phyloP scores from a whole-genome alignment of 1,140 invertebrate genomes.

The Gyrodactylus bullatarudis region DNA sequence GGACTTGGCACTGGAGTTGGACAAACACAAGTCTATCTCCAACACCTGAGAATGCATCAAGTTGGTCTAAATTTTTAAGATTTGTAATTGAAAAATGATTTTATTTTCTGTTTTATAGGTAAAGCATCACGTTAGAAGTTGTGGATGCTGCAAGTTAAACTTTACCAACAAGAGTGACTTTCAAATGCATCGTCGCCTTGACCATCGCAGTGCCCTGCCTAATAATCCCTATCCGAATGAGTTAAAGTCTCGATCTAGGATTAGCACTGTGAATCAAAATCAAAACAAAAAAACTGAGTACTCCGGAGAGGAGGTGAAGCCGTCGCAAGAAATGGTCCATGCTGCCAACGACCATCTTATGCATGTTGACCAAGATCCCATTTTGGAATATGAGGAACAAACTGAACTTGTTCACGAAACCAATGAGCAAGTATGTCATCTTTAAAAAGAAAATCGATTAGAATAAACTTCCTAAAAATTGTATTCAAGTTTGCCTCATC shows the following conservation, averaged over 20 bases:
- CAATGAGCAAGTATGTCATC: too few species aligned
- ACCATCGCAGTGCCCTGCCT: not conserved
- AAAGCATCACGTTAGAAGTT: not conserved
- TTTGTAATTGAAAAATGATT: not conserved
- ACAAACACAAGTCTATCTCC: not conserved
- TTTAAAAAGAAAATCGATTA: too few species aligned
- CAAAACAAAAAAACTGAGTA: not conserved
- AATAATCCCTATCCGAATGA: constrained; percentile 3
- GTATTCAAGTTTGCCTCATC: too few species aligned
- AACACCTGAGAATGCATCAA: not conserved
- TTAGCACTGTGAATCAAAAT: not conserved
- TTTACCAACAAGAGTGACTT: constrained; percentile 4
- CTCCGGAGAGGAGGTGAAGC: not conserved
- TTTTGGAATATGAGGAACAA: too few species aligned
- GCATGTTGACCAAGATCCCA: too few species aligned
- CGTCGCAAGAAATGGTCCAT: too few species aligned
- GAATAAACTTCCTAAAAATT: too few species aligned
- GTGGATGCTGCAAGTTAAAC: not conserved
- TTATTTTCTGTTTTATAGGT: too few species aligned
- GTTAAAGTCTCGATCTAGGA: not conserved
- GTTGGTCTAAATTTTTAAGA: too few species aligned
- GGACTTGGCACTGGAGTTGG: not conserved
- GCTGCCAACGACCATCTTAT: too few species aligned
- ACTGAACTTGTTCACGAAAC: too few species aligned
- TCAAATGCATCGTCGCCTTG: not conserved